Base-by-base conservation (phyloP, 1,140 invertebrate species). In the Geopemphigus sp. region DNA sequence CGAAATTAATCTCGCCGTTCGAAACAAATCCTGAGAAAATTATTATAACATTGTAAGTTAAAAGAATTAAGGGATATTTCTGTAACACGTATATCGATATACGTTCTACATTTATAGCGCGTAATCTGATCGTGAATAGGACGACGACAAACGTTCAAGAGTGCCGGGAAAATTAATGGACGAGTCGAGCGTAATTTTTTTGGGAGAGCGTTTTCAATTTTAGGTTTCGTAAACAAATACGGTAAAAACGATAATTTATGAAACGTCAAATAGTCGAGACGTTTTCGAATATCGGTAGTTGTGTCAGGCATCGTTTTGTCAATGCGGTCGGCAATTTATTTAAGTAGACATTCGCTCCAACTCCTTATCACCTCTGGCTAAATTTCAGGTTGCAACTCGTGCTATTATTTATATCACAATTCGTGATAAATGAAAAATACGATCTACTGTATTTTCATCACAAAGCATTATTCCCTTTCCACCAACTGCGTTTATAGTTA, bases 211-310 rank as follows among this genome's bases (percentile, higher is more conserved):
- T 59, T 11, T 59, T 22, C 5, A 24, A 59, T 24, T 59, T 61
- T 26, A 61, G 59, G 26, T 61, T 19, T 61, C 10, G 59, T 61
- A 61, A 61, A 61, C 5, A 24, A 26, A 24, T 26, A 63, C 29
- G 19, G 61, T 29, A 8, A 39, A 64, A 19, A 39, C 61, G 29
- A 8, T 3, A 19, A 64, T 64, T 32, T 64, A 64, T 32, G 19
- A 29, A 39, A 64, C 61, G 8, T 39, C 32, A 39, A 64, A 64
- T 10, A 2, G 15, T 63, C 19, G 26, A 17, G 61, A 39, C 3
- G 4, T 39, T 64, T 64, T 29, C n/a, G 61, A 64, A 64, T 64
- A 64, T 64, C 32, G 26, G 32, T 64, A 64, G 61, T 29, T 32
- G 61, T 64, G 29, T 64, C 61, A n/a, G 32, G 10, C 26, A 17